A percentile compares a stretch with the other conserved stretches of the same genome.
Conservation (phyloP, 35 echinoderm and acorn worm species). For the Diadema setosum region DNA sequence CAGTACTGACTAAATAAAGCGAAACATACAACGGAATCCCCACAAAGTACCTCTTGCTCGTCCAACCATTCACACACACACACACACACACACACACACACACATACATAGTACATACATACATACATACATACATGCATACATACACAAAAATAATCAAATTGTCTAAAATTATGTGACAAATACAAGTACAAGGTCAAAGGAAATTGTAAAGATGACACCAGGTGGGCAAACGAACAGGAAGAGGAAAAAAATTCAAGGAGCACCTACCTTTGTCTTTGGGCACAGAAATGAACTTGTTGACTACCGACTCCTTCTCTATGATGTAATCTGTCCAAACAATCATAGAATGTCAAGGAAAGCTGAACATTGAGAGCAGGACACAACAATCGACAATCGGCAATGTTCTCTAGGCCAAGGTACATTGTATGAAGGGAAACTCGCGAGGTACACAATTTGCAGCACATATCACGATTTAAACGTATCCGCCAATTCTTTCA, state of each 20-base stretch:
- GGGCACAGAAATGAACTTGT: slow-evolving; percentile 95
- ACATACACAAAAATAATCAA: not conserved
- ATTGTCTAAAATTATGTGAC: not conserved
- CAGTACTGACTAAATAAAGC: too few relatives aligned
- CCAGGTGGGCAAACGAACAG: not conserved
- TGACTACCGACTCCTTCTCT: slow-evolving; percentile 95
- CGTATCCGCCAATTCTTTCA: too few relatives aligned
- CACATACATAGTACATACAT: too few relatives aligned
- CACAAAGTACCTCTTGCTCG: too few relatives aligned
- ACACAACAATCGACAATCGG: too few relatives aligned
- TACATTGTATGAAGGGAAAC: too few relatives aligned
- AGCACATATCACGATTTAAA: too few relatives aligned
- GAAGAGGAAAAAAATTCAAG: not conserved
- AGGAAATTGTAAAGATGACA: not conserved
- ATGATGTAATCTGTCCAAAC: slow-evolving; percentile 92
- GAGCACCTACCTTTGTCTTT: slow-evolving; percentile 93
- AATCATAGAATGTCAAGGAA: slow-evolving; percentile 42
- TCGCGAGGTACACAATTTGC: too few relatives aligned
- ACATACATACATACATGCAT: not conserved
- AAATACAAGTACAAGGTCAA: not conserved
- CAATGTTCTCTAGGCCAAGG: too few relatives aligned
- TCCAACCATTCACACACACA: not conserved
- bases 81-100: not conserved
- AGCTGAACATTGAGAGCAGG: too few relatives aligned
- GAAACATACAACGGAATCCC: too few relatives aligned